phyloP scores from a whole-genome alignment of 2,888 invertebrate species.

The Brachylomia viminalis region DNA sequence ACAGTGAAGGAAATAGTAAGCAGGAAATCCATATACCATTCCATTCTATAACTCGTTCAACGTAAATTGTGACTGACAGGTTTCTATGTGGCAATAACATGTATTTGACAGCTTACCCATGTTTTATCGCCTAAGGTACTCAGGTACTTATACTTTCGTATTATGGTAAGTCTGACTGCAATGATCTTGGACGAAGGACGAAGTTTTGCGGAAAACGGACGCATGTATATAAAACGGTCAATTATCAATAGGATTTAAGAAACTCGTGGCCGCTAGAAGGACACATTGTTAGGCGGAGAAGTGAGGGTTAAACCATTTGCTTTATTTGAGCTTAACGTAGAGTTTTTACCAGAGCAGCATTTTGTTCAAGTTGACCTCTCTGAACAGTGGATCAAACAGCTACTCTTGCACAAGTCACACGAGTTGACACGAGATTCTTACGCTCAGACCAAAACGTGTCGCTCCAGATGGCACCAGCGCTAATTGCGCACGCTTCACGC shows the following conservation, averaged over 20 bases:
- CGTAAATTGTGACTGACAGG: conserved; percentile 41
- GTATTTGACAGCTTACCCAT: conserved; percentile 34
- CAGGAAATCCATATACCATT: conserved; percentile 53
- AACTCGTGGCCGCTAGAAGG: not conserved
- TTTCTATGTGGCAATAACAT: conserved; percentile 40
- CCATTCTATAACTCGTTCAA: conserved; percentile 37
- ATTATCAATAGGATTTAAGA: not conserved
- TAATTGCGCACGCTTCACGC: conserved; percentile 64
- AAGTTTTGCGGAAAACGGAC: not conserved
- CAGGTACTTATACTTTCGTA: not conserved
- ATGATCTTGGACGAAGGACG: not conserved
- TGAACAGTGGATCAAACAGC: not conserved
- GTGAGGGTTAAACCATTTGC: not conserved
- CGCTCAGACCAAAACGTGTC: conserved; percentile 41
- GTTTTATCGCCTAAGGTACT: conserved; percentile 7
- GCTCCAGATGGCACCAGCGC: conserved; percentile 60
- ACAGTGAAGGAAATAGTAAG: conserved; percentile 42
- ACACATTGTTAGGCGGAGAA: not conserved
- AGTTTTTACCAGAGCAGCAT: not conserved
- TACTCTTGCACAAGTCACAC: not conserved
- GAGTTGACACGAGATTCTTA: not conserved
- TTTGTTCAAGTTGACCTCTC: not conserved
- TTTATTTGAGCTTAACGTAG: not conserved
- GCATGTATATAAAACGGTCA: not conserved
- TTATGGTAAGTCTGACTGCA: not conserved